These are phyloP conservation scores for Platypus cylindrus DNA, from an alignment of 2,888 invertebrate genomes.

Conservation along the genomic window DNA sequence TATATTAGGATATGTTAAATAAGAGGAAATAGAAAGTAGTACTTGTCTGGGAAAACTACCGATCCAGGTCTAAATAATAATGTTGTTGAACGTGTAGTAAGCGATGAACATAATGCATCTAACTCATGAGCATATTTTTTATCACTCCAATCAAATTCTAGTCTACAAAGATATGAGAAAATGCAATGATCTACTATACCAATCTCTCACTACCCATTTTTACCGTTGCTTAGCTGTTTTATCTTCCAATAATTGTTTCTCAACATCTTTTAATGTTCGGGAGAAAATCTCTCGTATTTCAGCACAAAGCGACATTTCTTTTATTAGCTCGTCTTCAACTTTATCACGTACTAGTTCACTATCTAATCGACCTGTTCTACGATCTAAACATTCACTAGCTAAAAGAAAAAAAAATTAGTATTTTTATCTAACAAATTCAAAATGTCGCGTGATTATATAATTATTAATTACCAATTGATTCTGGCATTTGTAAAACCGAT, in stretches of 20 bases:
- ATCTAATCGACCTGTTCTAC: conserved; percentile 54
- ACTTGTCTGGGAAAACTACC: conserved; percentile 64
- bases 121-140: conserved; percentile 70
- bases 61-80: conserved; percentile 72
- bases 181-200: background rate
- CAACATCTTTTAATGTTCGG: conserved; percentile 51
- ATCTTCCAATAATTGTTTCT: conserved; percentile 57
- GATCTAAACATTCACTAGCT: conserved; percentile 59
- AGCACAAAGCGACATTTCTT: conserved; percentile 57
- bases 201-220: no score
- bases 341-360: conserved; percentile 63
- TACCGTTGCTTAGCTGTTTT: conserved; percentile 58
- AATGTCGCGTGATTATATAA: background rate
- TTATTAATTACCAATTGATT: conserved; percentile 45
- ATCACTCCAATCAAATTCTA: conserved; percentile 88
- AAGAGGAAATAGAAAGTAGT: conserved; percentile 19
- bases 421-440: background rate
- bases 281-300: conserved; percentile 52
- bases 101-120: conserved; percentile 54
- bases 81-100: conserved; percentile 55
- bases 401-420: conserved; percentile 8
- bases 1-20: no score
- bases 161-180: conserved; percentile 24
- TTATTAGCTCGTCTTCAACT: conserved; percentile 65
- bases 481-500: conserved; percentile 53